Conservation (phyloP, 2,888 invertebrate species). For the Brachyopa scutellaris region DNA sequence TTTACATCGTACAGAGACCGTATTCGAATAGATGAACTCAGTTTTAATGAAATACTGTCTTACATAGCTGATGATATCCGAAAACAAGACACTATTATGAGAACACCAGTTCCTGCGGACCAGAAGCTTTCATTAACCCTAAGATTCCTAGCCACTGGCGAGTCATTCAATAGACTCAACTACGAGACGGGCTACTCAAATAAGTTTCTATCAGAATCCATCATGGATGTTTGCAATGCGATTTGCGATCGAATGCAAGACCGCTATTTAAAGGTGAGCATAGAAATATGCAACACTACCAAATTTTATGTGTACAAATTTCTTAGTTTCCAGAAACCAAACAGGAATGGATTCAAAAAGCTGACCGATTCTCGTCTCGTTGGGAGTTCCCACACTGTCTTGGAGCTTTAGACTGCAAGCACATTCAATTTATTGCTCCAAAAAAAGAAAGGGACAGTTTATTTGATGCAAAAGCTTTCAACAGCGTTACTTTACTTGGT, state of each 20-base stretch:
- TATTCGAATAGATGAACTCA: not conserved
- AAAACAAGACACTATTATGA: not conserved
- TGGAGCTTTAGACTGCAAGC: constrained; percentile 13
- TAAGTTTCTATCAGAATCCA: constrained; percentile 25
- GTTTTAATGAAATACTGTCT: not conserved
- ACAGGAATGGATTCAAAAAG: not conserved
- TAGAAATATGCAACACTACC: not conserved
- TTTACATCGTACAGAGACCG: not conserved
- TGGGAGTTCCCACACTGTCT: constrained; percentile 13
- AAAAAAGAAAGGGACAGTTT: not conserved
- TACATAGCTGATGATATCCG: not conserved
- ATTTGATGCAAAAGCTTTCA: not conserved
- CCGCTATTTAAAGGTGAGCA: constrained; percentile 12
- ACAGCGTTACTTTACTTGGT: not conserved
- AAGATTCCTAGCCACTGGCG: constrained; percentile 31
- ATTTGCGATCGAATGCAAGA: constrained; percentile 27
- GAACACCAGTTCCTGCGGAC: not conserved
- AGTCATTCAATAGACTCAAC: constrained; percentile 28
- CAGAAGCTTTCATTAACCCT: constrained; percentile 5
- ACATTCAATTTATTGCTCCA: not conserved
- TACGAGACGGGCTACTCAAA: constrained; percentile 20
- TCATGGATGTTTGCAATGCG: constrained; percentile 34
- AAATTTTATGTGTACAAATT: not conserved
- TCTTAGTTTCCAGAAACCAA: constrained; percentile 37
- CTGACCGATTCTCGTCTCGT: not conserved